Evolutionary conservation across 2,797 vertebrate species (phyloP).

Genomic region (Sphenopsis melanotis): DNA sequence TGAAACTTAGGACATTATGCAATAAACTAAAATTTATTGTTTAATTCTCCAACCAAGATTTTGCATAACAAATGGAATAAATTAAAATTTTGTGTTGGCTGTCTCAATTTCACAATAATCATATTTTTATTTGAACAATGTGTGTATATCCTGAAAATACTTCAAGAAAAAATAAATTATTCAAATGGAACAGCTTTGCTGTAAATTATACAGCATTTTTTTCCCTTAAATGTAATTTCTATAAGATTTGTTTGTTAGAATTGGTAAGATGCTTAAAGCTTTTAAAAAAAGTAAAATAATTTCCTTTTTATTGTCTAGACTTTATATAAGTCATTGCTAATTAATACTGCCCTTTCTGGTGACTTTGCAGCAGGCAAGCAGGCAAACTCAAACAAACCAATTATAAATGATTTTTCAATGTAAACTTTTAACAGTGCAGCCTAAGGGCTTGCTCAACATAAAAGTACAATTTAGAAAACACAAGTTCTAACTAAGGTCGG

Average conservation of each 20-base stretch:
- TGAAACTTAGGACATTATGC: constrained; percentile 7
- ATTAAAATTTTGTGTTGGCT: constrained; percentile 50
- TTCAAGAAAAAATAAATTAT: constrained; percentile 37
- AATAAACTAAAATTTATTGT: constrained; percentile 56
- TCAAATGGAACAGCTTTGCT: not conserved
- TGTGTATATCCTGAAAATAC: constrained; percentile 35
- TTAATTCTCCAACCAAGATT: constrained; percentile 32
- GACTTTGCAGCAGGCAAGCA: constrained; percentile 58
- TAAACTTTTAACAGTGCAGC: constrained; percentile 74
- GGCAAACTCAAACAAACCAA: constrained; percentile 70
- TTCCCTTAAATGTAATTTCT: constrained; percentile 11
- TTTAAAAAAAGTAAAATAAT: constrained; percentile 19
- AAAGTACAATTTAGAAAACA: constrained; percentile 74
- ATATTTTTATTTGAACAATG: constrained; percentile 49
- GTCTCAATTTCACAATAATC: constrained; percentile 41
- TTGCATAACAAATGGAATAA: constrained; percentile 61
- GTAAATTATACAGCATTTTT: not conserved
- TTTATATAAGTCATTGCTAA: constrained; percentile 57
- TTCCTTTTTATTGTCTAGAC: constrained; percentile 61
- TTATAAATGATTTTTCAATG: constrained; percentile 73
- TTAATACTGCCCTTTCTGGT: constrained; percentile 65
- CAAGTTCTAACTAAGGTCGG: constrained; percentile 70
- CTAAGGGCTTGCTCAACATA: constrained; percentile 69
- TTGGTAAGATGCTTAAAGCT: not conserved
- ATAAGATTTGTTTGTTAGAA: constrained; percentile 15